A percentile compares a stretch with the other conserved stretches of the same genome.
phyloP scores from a whole-genome alignment of 2,888 invertebrate species.

The Endotricha flammealis region DNA sequence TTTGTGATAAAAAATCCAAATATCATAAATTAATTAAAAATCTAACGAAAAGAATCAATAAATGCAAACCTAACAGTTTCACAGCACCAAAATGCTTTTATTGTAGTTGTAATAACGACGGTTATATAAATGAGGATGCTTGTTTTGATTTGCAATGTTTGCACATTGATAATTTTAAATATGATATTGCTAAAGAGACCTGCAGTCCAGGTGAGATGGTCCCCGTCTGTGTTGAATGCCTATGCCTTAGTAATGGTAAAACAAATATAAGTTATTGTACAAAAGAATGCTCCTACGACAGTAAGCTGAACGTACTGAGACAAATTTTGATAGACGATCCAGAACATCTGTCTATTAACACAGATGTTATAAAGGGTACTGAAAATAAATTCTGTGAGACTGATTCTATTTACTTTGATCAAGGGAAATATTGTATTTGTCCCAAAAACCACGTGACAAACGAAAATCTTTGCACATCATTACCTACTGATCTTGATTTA shows the following conservation, averaged over 20 bases:
- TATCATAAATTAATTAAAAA: constrained; percentile 22
- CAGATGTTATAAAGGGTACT: constrained; percentile 29
- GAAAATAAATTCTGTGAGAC: constrained; percentile 38
- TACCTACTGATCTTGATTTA: too few species aligned
- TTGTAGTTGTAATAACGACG: constrained; percentile 49
- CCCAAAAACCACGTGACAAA: too few species aligned
- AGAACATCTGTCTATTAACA: constrained; percentile 33
- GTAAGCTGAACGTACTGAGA: constrained; percentile 49
- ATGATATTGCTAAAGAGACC: constrained; percentile 26
- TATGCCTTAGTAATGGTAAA: constrained; percentile 43
- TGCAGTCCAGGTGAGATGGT: constrained; percentile 56
- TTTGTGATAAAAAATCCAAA: constrained; percentile 27
- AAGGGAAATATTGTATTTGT: constrained; percentile 52
- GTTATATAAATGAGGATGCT: constrained; percentile 40
- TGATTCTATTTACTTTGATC: constrained; percentile 43
- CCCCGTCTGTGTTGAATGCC: constrained; percentile 55
- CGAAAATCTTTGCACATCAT: too few species aligned
- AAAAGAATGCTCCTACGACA: constrained; percentile 42
- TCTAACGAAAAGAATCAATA: constrained; percentile 27
- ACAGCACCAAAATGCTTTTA: constrained; percentile 51
- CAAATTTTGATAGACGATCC: constrained; percentile 34
- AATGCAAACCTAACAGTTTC: constrained; percentile 45
- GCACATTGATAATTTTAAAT: constrained; percentile 29
- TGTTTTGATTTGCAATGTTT: constrained; percentile 54
- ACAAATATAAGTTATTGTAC: constrained; percentile 48